Evolutionary conservation across 2,113 vertebrate species (phyloP).

Genomic region (Xiphophorus hellerii): DNA sequence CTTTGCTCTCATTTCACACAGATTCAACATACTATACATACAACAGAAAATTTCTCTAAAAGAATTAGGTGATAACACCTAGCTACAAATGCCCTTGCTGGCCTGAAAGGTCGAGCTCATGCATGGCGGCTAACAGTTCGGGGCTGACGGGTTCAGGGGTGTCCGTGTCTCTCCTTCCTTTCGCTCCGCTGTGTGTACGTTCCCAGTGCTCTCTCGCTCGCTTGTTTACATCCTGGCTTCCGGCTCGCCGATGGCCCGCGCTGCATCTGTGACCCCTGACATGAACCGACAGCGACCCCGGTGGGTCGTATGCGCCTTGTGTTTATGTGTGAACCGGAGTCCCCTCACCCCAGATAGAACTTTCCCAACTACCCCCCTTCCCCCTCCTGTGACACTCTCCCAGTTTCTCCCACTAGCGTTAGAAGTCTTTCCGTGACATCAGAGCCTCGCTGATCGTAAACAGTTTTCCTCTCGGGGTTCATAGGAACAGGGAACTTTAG

Average conservation of each 20-base stretch:
- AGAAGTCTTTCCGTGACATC: conserved; percentile 80
- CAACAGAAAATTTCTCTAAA: neutral
- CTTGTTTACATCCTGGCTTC: conserved; percentile 57
- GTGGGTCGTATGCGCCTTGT: conserved; percentile 30
- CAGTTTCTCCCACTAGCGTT: conserved; percentile 44
- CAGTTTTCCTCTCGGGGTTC: conserved; percentile 69
- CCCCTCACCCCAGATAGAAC: conserved; percentile 8
- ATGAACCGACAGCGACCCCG: conserved; percentile 33
- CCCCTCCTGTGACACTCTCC: conserved; percentile 36
- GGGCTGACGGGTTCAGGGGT: conserved; percentile 17
- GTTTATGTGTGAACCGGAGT: conserved; percentile 25
- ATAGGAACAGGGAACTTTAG: conserved; percentile 55
- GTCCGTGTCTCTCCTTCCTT: conserved; percentile 1
- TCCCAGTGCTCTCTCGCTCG: neutral
- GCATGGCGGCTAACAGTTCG: conserved; percentile 23
- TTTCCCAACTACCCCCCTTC: conserved; percentile 38
- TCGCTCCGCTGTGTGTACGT: conserved; percentile 13
- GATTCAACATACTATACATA: neutral
- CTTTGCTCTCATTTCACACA: neutral
- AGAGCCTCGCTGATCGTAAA: conserved; percentile 73
- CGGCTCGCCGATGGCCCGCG: conserved; percentile 9
- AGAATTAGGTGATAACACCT: no score
- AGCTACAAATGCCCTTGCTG: no score
- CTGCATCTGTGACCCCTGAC: conserved; percentile 8
- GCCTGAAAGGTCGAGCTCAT: neutral